A percentile compares a stretch with the other conserved stretches of the same genome.
Conservation (phyloP, 1,140 invertebrate genomes). For the Neuroterus valhalla region DNA sequence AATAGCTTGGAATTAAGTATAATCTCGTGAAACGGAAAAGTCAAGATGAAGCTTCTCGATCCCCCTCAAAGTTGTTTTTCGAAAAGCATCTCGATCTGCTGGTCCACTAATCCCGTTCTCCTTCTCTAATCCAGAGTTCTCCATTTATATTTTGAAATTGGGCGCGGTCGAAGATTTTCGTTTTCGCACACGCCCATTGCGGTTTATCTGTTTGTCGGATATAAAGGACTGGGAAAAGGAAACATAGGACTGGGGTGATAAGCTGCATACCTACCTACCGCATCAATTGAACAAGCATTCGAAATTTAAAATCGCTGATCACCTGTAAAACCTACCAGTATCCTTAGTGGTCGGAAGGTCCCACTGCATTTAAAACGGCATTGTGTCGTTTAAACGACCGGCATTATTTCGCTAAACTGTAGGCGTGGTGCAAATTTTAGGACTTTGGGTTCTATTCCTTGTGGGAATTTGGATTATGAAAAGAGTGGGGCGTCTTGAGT, state of each 20-base stretch:
- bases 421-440: slow-evolving; percentile 48
- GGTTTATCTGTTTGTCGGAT: neutral
- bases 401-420: slow-evolving; percentile 61
- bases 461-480: slow-evolving; percentile 43
- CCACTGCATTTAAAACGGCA: slow-evolving; percentile 41
- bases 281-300: slow-evolving; percentile 16
- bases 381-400: slow-evolving; percentile 52
- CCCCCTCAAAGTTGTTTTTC: slow-evolving; percentile 5
- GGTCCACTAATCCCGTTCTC: slow-evolving; percentile 29
- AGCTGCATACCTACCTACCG: slow-evolving; percentile 10
- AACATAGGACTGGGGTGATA: neutral
- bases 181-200: slow-evolving; percentile 10
- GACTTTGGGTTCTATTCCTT: slow-evolving; percentile 33
- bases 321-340: slow-evolving; percentile 3
- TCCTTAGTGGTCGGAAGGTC: slow-evolving; percentile 1
- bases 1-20: too few relatives aligned
- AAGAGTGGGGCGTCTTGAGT: slow-evolving; percentile 8
- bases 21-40: neutral
- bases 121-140: neutral
- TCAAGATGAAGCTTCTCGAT: neutral
- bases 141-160: neutral
- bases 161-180: slow-evolving; percentile 20
- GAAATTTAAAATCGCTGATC: slow-evolving; percentile 2
- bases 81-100: slow-evolving; percentile 17
- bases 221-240: slow-evolving; percentile 15